Evolutionary conservation across 2,113 vertebrate genomes (phyloP).

Genomic region (Sprattus sprattus): DNA sequence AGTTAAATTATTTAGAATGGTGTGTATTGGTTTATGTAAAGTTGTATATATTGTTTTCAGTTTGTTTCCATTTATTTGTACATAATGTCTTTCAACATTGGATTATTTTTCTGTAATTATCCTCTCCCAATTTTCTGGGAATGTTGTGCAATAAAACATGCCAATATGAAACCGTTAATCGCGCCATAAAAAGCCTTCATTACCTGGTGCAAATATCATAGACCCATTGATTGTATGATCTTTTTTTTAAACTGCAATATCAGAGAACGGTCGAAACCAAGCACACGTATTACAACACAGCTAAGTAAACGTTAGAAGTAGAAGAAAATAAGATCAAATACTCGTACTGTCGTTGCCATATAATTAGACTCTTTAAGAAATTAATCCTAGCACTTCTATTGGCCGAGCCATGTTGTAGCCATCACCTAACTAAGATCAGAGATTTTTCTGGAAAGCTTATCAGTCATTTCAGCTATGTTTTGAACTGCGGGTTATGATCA

Average conservation of each 20-base stretch:
- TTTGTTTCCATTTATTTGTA: conserved; percentile 84
- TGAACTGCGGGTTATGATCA: background rate
- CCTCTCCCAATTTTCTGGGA: conserved; percentile 97
- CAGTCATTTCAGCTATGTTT: background rate
- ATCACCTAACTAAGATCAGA: too few species aligned
- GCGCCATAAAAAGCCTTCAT: background rate
- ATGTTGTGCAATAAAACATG: conserved; percentile 99
- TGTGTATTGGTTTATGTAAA: conserved; percentile 77
- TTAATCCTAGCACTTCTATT: too few species aligned
- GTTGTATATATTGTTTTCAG: conserved; percentile 83
- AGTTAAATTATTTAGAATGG: conserved; percentile 90
- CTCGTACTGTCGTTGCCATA: too few species aligned
- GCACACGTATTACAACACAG: too few species aligned
- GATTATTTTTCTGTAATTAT: conserved; percentile 81
- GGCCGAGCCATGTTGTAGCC: too few species aligned
- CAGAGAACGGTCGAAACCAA: too few species aligned
- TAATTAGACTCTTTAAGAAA: too few species aligned
- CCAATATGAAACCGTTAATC: conserved; percentile 54
- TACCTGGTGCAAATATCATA: background rate
- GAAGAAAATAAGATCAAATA: too few species aligned
- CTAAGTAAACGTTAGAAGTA: too few species aligned
- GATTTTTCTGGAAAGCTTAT: background rate
- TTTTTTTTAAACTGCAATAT: too few species aligned
- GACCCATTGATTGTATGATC: background rate
- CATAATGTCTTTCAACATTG: conserved; percentile 82